A percentile compares a stretch with the other conserved stretches of the same genome.
Evolutionary conservation across 2,797 vertebrate species (phyloP).

Genomic region (Squalus acanthias): DNA sequence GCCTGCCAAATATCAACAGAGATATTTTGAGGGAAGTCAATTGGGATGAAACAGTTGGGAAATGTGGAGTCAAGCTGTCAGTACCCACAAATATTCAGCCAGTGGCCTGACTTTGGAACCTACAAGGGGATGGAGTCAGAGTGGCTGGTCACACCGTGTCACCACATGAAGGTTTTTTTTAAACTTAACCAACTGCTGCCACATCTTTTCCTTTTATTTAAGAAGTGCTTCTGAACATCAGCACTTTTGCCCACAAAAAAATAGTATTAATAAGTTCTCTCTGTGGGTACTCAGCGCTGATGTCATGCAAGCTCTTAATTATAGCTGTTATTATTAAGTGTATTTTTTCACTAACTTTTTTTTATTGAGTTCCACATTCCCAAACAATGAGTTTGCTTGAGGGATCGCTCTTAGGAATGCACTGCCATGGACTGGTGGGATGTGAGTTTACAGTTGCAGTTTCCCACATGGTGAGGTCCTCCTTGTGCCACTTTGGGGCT

Average conservation of each 20-base stretch:
- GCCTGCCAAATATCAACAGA: background rate
- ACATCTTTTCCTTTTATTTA: background rate
- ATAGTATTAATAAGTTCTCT: background rate
- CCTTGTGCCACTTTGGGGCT: background rate
- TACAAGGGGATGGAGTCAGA: background rate
- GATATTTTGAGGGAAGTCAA: background rate
- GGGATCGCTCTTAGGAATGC: background rate
- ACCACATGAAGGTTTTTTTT: background rate
- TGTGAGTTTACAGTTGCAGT: background rate
- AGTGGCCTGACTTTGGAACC: too few species aligned
- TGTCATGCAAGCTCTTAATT: background rate
- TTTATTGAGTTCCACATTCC: background rate
- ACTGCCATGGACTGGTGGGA: background rate
- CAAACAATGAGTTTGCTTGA: background rate
- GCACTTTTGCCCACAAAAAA: background rate
- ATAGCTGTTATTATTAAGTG: background rate
- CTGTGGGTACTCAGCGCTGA: background rate
- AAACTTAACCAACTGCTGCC: background rate
- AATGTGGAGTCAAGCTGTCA: slow-evolving; percentile 19
- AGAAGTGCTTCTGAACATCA: background rate
- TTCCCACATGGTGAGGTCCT: background rate
- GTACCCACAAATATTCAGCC: background rate
- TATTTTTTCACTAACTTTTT: background rate
- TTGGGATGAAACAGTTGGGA: background rate
- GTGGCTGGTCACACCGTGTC: too few species aligned